A percentile compares a stretch with the other conserved stretches of the same genome.
Evolutionary conservation across 1,140 invertebrate species (phyloP).

Genomic region (Drosophila tani): DNA sequence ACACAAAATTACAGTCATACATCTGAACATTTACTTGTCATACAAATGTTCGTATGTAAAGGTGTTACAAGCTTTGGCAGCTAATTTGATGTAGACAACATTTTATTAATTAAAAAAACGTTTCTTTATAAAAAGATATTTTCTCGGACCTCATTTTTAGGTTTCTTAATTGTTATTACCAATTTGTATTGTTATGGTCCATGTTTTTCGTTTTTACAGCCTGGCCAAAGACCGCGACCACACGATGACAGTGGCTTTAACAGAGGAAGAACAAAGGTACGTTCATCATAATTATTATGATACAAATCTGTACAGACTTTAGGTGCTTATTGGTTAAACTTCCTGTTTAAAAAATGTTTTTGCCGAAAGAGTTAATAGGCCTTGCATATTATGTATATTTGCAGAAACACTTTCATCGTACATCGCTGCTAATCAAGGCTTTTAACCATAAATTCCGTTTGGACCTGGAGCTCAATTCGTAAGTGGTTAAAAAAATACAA

Average conservation of each 20-base stretch:
- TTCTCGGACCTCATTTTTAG: too few relatives aligned
- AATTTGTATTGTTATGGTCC: background rate
- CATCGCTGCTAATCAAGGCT: slow-evolving; percentile 96
- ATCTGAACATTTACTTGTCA: background rate
- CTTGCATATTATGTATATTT: slow-evolving; percentile 84
- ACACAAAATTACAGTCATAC: too few relatives aligned
- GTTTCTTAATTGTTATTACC: background rate
- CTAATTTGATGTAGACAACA: too few relatives aligned
- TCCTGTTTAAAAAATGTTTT: background rate
- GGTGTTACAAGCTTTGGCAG: too few relatives aligned
- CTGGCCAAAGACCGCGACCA: slow-evolving; percentile 79
- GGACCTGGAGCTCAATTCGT: slow-evolving; percentile 98
- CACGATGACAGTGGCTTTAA: slow-evolving; percentile 82
- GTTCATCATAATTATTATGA: background rate
- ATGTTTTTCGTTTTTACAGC: slow-evolving; percentile 55
- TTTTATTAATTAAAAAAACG: too few relatives aligned
- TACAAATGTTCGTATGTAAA: too few relatives aligned
- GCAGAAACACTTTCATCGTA: slow-evolving; percentile 97
- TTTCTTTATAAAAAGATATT: too few relatives aligned
- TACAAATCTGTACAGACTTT: background rate
- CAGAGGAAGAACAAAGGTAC: slow-evolving; percentile 80
- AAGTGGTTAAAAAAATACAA: slow-evolving; percentile 86
- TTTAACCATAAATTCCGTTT: slow-evolving; percentile 98
- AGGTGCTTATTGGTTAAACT: background rate
- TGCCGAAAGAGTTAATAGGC: background rate